A percentile compares a stretch with the other conserved stretches of the same genome.
phyloP scores from a whole-genome alignment of 2,113 vertebrate genomes.

The Cichladusa arquata region DNA sequence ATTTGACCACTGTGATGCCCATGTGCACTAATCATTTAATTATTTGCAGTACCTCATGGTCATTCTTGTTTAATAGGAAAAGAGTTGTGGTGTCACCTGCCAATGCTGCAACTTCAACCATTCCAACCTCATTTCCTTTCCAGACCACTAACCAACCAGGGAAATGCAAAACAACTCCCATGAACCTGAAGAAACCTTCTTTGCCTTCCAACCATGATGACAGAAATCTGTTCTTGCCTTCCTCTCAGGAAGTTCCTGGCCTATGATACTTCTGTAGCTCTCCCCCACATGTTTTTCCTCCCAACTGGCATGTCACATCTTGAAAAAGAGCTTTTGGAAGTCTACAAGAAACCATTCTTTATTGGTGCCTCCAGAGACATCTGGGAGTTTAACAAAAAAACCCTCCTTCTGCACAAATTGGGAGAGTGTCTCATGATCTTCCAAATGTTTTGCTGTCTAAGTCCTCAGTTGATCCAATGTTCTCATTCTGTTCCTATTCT shows the following conservation, averaged over 20 bases:
- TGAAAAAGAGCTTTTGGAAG: neutral
- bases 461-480: constrained; percentile 41
- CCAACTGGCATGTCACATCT: neutral
- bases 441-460: constrained; percentile 18
- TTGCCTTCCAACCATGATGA: neutral
- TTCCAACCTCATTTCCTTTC: neutral
- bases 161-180: neutral
- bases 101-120: neutral
- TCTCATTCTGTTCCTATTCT: constrained; percentile 39
- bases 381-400: neutral
- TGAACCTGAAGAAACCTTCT: neutral
- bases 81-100: neutral
- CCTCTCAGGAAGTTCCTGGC: neutral
- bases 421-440: neutral
- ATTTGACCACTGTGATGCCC: neutral
- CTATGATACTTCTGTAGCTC: neutral
- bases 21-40: neutral
- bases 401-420: neutral
- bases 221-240: neutral
- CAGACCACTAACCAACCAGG: neutral
- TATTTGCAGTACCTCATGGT: neutral
- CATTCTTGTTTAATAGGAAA: neutral
- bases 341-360: neutral
- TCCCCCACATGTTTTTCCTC: neutral
- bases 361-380: neutral